These are phyloP conservation scores for Suricata suricatta DNA, from an alignment of 2,113 vertebrate species.

Conservation along the genomic window DNA sequence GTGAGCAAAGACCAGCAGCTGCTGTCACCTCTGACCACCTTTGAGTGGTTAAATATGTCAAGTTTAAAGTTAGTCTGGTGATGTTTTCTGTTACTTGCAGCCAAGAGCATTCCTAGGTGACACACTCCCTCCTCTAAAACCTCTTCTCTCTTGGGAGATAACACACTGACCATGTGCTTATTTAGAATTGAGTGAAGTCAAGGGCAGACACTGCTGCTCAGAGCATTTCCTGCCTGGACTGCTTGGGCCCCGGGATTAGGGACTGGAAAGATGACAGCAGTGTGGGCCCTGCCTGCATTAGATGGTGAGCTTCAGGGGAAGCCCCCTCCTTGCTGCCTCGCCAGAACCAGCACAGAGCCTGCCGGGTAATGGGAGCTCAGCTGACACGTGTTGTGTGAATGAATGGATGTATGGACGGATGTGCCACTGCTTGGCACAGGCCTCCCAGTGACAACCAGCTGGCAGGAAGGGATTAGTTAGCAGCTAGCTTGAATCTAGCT, in stretches of 20 bases:
- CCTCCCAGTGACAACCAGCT: conserved; percentile 10
- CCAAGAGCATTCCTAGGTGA: not conserved
- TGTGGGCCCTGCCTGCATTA: not conserved
- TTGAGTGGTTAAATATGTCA: not conserved
- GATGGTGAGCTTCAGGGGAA: not conserved
- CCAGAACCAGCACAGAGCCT: not conserved
- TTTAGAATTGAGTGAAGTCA: not conserved
- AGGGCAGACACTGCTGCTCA: not conserved
- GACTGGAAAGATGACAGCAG: not conserved
- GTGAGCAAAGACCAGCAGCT: not conserved
- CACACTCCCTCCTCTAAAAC: not conserved
- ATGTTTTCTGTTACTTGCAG: conserved; percentile 22
- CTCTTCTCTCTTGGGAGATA: not conserved
- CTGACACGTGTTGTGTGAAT: not conserved
- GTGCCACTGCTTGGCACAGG: conserved; percentile 15
- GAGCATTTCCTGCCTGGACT: not conserved
- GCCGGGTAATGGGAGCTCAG: not conserved
- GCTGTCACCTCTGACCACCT: not conserved
- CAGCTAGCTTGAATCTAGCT: not conserved
- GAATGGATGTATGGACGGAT: conserved; percentile 25
- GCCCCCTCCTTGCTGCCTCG: not conserved
- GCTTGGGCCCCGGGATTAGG: not conserved
- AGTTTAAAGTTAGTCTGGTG: not conserved
- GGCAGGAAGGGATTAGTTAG: conserved; percentile 6
- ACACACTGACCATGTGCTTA: not conserved